Conservation (phyloP, 2,888 invertebrate genomes). For the Parnassius glacialis region DNA sequence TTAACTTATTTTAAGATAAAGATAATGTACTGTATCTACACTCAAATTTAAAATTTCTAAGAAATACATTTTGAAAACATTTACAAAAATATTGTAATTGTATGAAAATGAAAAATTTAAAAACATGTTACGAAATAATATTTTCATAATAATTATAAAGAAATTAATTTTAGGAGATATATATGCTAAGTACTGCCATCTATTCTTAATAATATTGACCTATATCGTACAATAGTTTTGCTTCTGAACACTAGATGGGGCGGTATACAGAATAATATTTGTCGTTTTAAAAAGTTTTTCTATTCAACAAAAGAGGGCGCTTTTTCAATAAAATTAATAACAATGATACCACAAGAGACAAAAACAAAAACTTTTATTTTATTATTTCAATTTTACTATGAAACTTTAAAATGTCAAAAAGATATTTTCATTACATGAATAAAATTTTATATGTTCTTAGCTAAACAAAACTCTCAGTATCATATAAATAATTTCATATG, state of each 20-base stretch:
- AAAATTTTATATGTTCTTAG: too few relatives aligned
- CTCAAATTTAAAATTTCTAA: not conserved
- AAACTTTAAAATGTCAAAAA: too few relatives aligned
- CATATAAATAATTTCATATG: not conserved
- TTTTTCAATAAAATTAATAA: not conserved
- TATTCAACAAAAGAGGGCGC: conserved; percentile 9
- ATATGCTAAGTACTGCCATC: conserved; percentile 13
- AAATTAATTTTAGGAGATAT: not conserved
- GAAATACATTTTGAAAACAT: not conserved
- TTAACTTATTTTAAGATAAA: too few relatives aligned
- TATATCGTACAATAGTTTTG: not conserved
- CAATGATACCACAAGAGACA: not conserved
- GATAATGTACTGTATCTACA: too few relatives aligned
- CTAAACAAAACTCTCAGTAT: too few relatives aligned
- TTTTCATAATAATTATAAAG: not conserved
- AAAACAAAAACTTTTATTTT: not conserved
- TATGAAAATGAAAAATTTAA: too few relatives aligned
- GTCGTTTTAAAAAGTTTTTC: not conserved
- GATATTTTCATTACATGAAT: too few relatives aligned
- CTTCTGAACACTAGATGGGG: conserved; percentile 28
- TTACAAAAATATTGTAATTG: not conserved
- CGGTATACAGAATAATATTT: not conserved
- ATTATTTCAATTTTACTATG: not conserved
- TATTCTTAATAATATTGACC: not conserved
- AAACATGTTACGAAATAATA: not conserved